Conservation (phyloP, 1,140 invertebrate species). For the Zaprionus taronus region DNA sequence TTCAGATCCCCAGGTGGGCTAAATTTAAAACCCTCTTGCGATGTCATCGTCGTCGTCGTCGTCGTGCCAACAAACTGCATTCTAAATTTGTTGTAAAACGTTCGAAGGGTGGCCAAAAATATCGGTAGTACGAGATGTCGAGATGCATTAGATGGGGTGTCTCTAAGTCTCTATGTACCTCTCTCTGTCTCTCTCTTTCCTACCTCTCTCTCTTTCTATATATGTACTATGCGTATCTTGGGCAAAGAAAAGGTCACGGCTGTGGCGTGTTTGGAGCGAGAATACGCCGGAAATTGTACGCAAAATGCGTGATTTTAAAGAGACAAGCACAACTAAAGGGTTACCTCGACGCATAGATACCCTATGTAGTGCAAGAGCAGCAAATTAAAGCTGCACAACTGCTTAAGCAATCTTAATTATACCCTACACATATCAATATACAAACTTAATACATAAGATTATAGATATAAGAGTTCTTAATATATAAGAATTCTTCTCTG, state of each 20-base stretch:
- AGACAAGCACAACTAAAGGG: background rate
- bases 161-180: background rate
- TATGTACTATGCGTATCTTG: constrained; percentile 7
- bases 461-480: too few species aligned
- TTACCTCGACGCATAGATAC: background rate
- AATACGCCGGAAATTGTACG: constrained; percentile 19
- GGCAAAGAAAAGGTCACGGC: constrained; percentile 36
- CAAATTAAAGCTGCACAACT: too few species aligned
- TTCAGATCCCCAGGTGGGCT: constrained; percentile 62
- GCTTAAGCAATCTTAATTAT: too few species aligned
- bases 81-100: constrained; percentile 57
- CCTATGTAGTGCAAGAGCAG: background rate
- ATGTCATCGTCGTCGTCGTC: constrained; percentile 41
- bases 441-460: too few species aligned
- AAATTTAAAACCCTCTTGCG: constrained; percentile 58
- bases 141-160: constrained; percentile 7
- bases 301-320: constrained; percentile 5
- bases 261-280: constrained; percentile 10
- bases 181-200: background rate
- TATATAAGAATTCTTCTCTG: background rate
- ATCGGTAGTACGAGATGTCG: constrained; percentile 25
- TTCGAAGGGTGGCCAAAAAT: constrained; percentile 70
- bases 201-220: background rate
- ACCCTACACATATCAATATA: background rate
- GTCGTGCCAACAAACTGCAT: constrained; percentile 64